Conservation (phyloP, 2,797 vertebrate genomes). For the Rachycentron canadum region DNA sequence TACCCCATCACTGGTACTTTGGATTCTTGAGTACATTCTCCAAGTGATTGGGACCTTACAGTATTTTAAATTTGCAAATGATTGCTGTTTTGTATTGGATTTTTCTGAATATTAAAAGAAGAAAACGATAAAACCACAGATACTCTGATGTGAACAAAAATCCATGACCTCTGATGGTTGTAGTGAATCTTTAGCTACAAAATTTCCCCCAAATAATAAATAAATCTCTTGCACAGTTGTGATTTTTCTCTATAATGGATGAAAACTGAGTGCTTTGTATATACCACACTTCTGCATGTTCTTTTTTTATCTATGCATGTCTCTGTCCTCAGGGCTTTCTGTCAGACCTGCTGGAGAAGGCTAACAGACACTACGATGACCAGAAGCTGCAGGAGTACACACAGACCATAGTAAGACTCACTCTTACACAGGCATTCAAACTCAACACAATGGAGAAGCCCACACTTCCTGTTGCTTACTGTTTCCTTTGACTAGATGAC, state of each 20-base stretch:
- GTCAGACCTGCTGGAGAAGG: slow-evolving; percentile 95
- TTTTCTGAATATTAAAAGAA: neutral
- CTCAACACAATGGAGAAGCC: neutral
- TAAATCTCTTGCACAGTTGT: neutral
- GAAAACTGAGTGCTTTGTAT: neutral
- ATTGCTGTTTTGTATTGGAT: neutral
- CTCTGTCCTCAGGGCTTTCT: slow-evolving; percentile 91
- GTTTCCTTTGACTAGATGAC: neutral
- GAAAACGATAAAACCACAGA: neutral
- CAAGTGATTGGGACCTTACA: neutral
- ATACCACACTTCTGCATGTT: neutral
- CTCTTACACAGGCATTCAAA: neutral
- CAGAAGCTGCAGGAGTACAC: slow-evolving; percentile 97
- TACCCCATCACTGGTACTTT: neutral
- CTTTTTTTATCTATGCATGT: slow-evolving; percentile 6
- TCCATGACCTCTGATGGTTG: neutral
- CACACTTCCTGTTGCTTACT: neutral
- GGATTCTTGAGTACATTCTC: neutral
- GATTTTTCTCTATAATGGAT: neutral
- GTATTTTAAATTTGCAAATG: neutral
- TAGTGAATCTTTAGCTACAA: neutral
- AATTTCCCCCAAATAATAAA: neutral
- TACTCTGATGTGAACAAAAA: neutral
- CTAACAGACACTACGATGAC: slow-evolving; percentile 94
- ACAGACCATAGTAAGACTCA: slow-evolving; percentile 92